Base-by-base conservation (phyloP, 2,113 vertebrate species). In the Crocuta crocuta region DNA sequence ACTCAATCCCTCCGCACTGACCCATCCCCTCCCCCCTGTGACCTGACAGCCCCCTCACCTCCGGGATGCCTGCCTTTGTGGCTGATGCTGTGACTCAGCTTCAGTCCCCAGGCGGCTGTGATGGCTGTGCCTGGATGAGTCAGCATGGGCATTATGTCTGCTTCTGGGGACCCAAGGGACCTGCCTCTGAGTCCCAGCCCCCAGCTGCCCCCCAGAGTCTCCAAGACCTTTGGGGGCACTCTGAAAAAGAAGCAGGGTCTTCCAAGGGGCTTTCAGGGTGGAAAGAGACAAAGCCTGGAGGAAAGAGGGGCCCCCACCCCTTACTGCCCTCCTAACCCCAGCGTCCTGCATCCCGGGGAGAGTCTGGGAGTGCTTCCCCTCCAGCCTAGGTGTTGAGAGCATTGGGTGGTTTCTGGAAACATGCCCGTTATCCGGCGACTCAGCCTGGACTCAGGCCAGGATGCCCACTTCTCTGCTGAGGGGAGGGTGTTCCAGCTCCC, bases 121-220 rank as follows among this genome's bases (percentile, higher is more conserved):
- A 82, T 0, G 31, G 23, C 85, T 43, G 43, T 91, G 50, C 93
- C 45, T 70, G 24, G 63, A 95, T 97, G 97, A 97, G 74, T 96
- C 96, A 96, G 95, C 94, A 21, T 5, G 45, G 91, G 66, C 45
- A 8, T 79, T 79, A 28, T 0, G 0, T 70, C 86, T 92, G 76
- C 76, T 96, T 50, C 86, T n/a, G 23, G 65, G 39, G 66, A 70
- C 95, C 96, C 86, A 61, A 39, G 35, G 76, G 76, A 4, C 79
- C 79, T 87, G 45, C 74, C 85, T 95, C 79, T 94, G 96, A 97
- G 71, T 97, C 95, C 95, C 80, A 89, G n/a, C 28, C 68, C 48
- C 66, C n/a, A 24, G 39, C n/a, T 43, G 4, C 26, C 39, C 65
- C 82, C 71, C 55, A 61, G 61, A 94, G 87, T 31, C 89, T 81